Base-by-base conservation (phyloP, 2,888 invertebrate species). In the Apeira syringaria region DNA sequence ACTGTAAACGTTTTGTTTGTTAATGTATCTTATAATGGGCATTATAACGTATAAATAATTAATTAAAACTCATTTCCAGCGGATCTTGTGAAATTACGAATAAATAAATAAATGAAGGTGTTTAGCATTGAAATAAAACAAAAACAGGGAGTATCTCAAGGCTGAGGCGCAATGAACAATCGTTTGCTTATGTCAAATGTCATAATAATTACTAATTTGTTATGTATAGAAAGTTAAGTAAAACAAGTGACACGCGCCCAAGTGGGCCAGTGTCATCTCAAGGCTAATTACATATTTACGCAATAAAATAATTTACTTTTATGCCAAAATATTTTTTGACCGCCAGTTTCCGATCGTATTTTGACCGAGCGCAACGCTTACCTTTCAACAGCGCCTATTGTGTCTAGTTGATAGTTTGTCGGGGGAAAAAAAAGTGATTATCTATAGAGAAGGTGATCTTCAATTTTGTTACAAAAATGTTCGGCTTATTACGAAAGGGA, bases 281-380 rank as follows among this genome's bases (percentile, higher is more conserved):
- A 73, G 72, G 68, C 51, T 64, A 61, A 64, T 66, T 58, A 59
- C 34, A 9, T 35, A 45, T 61, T 74, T 68, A 62, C 58, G 67
- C 63, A 77, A 77, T 60, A 47, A 12, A 55, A 57, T 61, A 64
- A 74, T 67, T 69, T 58, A 74, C 64, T 73, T 71, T 64, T 59
- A 55, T 56, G 59, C 52, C 12, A 56, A 65, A 11, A 59, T 60
- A 55, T 61, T 39, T 53, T 47, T 47, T 51, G 34, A 48, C 41
- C 47, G 64, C 48, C 66, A 77, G 75, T 76, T 63, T 66, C 38
- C 57, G 47, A 60, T 64, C 43, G 61, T 27, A 39, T 45, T 54
- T 59, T 51, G 58, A 18, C 47, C 48, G 52, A 53, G 62, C 44
- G 56, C 53, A 56, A 57, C 39, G 60, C 56, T 42, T 37, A 30